Conservation (phyloP, 2,113 vertebrate genomes). For the Holacanthus passer region DNA sequence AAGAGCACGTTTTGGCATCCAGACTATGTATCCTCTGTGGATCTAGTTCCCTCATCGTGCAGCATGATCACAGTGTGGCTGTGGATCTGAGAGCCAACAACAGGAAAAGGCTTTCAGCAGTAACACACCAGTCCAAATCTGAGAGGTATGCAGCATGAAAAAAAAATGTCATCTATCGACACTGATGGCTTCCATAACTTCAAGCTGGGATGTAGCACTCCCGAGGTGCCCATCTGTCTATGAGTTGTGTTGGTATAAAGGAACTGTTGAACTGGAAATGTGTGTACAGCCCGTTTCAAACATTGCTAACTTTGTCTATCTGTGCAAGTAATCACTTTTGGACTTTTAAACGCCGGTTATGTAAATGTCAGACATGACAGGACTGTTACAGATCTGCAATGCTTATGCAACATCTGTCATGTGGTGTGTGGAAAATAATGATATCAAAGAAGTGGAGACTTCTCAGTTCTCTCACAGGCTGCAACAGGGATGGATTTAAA, state of each 20-base stretch:
- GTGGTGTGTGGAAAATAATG: neutral
- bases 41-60: slow-evolving; percentile 28
- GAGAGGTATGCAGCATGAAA: slow-evolving; percentile 38
- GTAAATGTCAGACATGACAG: slow-evolving; percentile 4
- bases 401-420: slow-evolving; percentile 14
- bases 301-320: slow-evolving; percentile 5
- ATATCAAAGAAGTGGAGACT: neutral
- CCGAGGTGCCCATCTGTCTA: slow-evolving; percentile 31
- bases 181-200: slow-evolving; percentile 27
- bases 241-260: slow-evolving; percentile 17
- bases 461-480: neutral
- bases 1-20: slow-evolving; percentile 38
- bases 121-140: slow-evolving; percentile 48
- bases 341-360: slow-evolving; percentile 25
- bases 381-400: neutral
- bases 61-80: slow-evolving; percentile 35
- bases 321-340: slow-evolving; percentile 6
- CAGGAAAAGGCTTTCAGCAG: slow-evolving; percentile 65
- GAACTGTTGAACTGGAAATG: slow-evolving; percentile 15
- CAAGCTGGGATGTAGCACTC: neutral
- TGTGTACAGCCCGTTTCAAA: neutral
- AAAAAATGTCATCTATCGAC: slow-evolving; percentile 49
- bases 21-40: slow-evolving; percentile 42
- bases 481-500: neutral
- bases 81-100: slow-evolving; percentile 46